phyloP scores from a whole-genome alignment of 2,888 invertebrate species.

The Hypolimnas misippus region DNA sequence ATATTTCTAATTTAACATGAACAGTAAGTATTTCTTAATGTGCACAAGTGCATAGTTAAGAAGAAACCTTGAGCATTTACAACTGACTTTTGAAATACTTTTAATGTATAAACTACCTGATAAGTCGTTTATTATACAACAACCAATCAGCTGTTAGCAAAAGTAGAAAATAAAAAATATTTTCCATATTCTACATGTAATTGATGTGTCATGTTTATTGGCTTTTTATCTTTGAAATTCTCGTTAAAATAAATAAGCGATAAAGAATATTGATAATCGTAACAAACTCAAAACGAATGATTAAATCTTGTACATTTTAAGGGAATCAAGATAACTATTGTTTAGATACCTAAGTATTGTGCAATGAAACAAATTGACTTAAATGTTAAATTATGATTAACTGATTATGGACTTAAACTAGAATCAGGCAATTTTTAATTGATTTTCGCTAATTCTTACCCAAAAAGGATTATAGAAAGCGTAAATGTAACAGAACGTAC shows the following conservation, averaged over 20 bases:
- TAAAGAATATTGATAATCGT: slow-evolving; percentile 33
- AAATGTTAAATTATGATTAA: background rate
- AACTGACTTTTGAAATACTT: slow-evolving; percentile 33
- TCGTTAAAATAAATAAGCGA: slow-evolving; percentile 34
- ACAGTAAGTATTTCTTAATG: background rate
- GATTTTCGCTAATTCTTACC: too few relatives aligned
- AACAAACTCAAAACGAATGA: slow-evolving; percentile 25
- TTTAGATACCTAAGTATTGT: background rate
- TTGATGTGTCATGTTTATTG: slow-evolving; percentile 40
- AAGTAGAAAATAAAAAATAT: slow-evolving; percentile 29
- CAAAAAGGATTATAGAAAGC: too few relatives aligned
- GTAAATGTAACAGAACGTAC: too few relatives aligned
- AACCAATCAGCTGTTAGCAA: slow-evolving; percentile 29
- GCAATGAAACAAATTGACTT: background rate
- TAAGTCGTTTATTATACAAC: slow-evolving; percentile 31
- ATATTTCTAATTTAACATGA: background rate
- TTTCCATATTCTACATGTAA: slow-evolving; percentile 52
- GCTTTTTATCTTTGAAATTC: slow-evolving; percentile 39
- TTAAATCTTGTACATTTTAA: slow-evolving; percentile 43
- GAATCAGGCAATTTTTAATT: too few relatives aligned
- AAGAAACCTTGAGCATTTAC: slow-evolving; percentile 33
- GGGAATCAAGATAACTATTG: slow-evolving; percentile 12
- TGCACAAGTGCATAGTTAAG: slow-evolving; percentile 19
- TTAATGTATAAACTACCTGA: slow-evolving; percentile 41
- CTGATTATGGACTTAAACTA: background rate